Evolutionary conservation across 2,797 vertebrate genomes (phyloP), one percentile per base, ranked within the genome.

Genomic region (Malurus splendens): DNA sequence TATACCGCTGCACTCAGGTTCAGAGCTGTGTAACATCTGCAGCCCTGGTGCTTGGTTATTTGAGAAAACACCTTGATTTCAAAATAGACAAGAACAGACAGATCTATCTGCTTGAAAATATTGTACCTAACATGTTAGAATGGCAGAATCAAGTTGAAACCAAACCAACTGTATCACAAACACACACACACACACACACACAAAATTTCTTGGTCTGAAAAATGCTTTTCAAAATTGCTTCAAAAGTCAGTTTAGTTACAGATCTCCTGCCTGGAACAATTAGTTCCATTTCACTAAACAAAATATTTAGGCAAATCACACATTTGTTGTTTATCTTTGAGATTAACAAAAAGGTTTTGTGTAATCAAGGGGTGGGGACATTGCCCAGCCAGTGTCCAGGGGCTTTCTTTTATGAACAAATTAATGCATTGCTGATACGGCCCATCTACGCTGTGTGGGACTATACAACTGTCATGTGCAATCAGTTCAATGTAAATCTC

Each of bases 261-360:
- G 56, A 85, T 93, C 70, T 94, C 59, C 88, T 96, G 60, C 60
- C 73, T 86, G 54, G 71, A 96, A 87, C 79, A 95, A 82, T 60
- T 65, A 54, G 18, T 60, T 75, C 62, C 20, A 47, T 65, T 94
- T 92, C 93, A 93, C 81, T 90, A 78, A 95, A 91, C 81, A 93
- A 93, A 84, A 88, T 87, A 44, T 77, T 64, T 42, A 89, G 66
- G 73, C 38, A 94, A 92, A 66, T 47, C 32, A 92, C 32, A 55
- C 78, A 91, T 93, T 83, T 94, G 2, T 93, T 94, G 89, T 78
- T 93, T 83, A 82, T 60, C 71, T 92, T 82, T 94, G 76, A 77
- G 78, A 86, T 72, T 88, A 93, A 52, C 41, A 92, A 48, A 59
- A 93, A 89, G 52, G 89, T 87, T 93, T 90, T 94, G 44, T 73